phyloP scores from a whole-genome alignment of 2,888 invertebrate genomes.

The Malachius bipustulatus region DNA sequence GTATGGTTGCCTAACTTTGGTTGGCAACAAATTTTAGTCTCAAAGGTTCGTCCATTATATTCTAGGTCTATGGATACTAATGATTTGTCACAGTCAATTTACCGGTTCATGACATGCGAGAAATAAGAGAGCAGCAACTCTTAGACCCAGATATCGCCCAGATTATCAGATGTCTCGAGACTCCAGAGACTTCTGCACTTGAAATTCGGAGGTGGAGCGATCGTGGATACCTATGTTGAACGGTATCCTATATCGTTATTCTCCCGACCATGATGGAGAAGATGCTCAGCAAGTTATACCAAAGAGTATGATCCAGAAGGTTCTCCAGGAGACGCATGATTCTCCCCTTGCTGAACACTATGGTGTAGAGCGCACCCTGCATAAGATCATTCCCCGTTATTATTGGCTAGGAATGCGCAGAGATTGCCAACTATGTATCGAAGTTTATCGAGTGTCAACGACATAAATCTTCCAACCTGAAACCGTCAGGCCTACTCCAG shows the following conservation, averaged over 20 bases:
- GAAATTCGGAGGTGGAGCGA: slow-evolving; percentile 16
- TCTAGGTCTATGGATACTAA: too few species aligned
- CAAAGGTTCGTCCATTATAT: too few species aligned
- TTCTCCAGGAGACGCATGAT: slow-evolving; percentile 21
- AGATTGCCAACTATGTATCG: slow-evolving; percentile 18
- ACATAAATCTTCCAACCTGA: slow-evolving; percentile 21
- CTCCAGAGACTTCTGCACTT: slow-evolving; percentile 5
- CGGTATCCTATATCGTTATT: slow-evolving; percentile 19
- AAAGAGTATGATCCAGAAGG: slow-evolving; percentile 5
- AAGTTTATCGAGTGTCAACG: slow-evolving; percentile 23
- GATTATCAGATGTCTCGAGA: slow-evolving; percentile 18
- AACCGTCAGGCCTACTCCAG: slow-evolving; percentile 25
- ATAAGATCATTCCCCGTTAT: slow-evolving; percentile 17
- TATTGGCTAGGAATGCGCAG: slow-evolving; percentile 22
- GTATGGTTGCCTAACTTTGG: too few species aligned
- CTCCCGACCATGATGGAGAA: slow-evolving; percentile 17
- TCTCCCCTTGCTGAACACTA: slow-evolving; percentile 22
- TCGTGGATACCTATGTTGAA: slow-evolving; percentile 18
- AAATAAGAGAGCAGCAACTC: slow-evolving; percentile 15
- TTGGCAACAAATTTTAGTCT: too few species aligned
- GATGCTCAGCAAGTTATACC: slow-evolving; percentile 24
- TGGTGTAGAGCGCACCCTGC: slow-evolving; percentile 20
- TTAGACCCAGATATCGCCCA: slow-evolving; percentile 18
- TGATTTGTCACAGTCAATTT: too few species aligned
- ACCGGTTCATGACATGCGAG: too few species aligned